Conservation (phyloP, 2,888 invertebrate species). For the Argyresthia albistria region DNA sequence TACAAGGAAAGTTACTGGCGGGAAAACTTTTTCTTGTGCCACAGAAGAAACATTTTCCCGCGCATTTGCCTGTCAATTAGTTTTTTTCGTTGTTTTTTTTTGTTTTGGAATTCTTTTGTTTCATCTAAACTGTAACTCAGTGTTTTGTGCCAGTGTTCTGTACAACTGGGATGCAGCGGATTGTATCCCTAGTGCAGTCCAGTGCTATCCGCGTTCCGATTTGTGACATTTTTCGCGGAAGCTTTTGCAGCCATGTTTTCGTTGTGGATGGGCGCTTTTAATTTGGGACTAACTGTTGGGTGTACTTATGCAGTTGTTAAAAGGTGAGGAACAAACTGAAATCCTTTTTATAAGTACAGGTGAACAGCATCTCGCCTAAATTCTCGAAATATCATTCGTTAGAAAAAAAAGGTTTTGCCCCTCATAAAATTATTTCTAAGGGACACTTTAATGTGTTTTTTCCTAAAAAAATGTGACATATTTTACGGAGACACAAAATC, state of each 20-base stretch:
- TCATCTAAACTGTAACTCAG: slow-evolving; percentile 8
- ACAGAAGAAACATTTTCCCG: background rate
- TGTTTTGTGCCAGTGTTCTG: slow-evolving; percentile 4
- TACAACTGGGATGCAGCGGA: slow-evolving; percentile 13
- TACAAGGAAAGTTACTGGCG: too few species aligned
- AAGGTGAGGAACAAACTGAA: slow-evolving; percentile 3
- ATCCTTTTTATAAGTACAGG: background rate
- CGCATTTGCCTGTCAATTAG: background rate
- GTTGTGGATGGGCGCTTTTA: slow-evolving; percentile 76
- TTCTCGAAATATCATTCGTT: too few species aligned
- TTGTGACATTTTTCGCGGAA: background rate
- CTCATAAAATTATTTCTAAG: too few species aligned
- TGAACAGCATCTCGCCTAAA: too few species aligned
- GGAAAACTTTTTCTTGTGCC: too few species aligned
- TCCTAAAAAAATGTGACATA: too few species aligned
- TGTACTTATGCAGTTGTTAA: slow-evolving; percentile 74
- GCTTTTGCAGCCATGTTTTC: slow-evolving; percentile 62
- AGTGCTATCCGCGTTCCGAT: slow-evolving; percentile 8
- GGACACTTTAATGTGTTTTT: too few species aligned
- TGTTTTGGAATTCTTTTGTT: slow-evolving; percentile 7
- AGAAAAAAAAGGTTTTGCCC: too few species aligned
- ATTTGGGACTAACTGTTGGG: slow-evolving; percentile 75
- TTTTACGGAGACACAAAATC: too few species aligned
- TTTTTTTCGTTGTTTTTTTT: background rate
- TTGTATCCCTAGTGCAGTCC: slow-evolving; percentile 20